phyloP scores from a whole-genome alignment of 2,113 vertebrate genomes.

The Saccopteryx leptura region DNA sequence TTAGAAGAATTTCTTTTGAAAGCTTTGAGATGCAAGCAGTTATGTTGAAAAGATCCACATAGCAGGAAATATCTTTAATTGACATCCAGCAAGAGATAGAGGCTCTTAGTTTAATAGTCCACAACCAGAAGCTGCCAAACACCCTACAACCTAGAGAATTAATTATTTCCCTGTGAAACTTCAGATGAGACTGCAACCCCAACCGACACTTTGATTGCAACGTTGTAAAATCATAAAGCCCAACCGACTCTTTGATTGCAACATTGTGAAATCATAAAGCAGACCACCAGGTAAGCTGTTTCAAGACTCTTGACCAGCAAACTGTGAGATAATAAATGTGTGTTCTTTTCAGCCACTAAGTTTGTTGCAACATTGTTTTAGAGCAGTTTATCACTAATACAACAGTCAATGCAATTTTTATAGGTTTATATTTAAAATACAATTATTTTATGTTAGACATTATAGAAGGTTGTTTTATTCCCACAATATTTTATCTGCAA shows the following conservation, averaged over 20 bases:
- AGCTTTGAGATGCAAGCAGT: neutral
- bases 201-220: neutral
- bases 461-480: neutral
- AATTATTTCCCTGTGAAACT: neutral
- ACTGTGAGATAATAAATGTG: neutral
- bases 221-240: neutral
- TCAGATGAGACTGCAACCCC: neutral
- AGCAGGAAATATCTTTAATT: neutral
- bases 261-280: neutral
- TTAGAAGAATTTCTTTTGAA: neutral
- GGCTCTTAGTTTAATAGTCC: neutral
- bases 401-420: neutral
- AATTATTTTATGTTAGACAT: slow-evolving; percentile 9
- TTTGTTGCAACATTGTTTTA: neutral
- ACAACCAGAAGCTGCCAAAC: neutral
- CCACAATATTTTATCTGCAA: neutral
- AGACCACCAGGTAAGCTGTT: neutral
- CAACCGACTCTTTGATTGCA: neutral
- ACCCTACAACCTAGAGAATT: neutral
- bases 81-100: neutral
- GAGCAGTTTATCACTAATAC: neutral
- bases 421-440: neutral
- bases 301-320: neutral
- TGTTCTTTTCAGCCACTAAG: neutral
- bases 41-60: neutral